Evolutionary conservation across 2,888 invertebrate species (phyloP).

Genomic region (Chrysolina oricalcia): DNA sequence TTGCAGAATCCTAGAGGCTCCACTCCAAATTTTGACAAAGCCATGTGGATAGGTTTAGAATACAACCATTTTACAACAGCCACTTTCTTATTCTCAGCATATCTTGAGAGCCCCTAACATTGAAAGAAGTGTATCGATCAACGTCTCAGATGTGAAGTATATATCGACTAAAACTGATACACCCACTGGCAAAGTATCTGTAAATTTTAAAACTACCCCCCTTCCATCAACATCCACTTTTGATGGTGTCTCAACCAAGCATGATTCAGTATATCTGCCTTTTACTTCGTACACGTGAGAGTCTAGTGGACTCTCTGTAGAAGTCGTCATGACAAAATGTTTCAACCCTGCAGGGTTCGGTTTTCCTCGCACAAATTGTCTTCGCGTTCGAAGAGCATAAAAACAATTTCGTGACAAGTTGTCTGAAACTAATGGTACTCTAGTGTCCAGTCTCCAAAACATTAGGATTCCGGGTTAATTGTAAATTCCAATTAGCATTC

Average conservation of each 20-base stretch:
- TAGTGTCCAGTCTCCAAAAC: slow-evolving; percentile 1
- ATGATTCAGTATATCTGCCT: slow-evolving; percentile 21
- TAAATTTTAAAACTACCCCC: slow-evolving; percentile 33
- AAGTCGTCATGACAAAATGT: slow-evolving; percentile 30
- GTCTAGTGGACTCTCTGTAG: slow-evolving; percentile 25
- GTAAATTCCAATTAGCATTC: not conserved
- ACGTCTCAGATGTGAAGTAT: too few relatives aligned
- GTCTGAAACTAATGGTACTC: not conserved
- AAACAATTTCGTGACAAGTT: not conserved
- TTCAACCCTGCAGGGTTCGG: slow-evolving; percentile 24
- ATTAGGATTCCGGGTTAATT: not conserved
- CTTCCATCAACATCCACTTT: slow-evolving; percentile 40
- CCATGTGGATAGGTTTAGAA: too few relatives aligned
- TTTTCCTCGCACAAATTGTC: too few relatives aligned
- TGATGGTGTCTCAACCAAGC: slow-evolving; percentile 31
- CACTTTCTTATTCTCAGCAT: too few relatives aligned
- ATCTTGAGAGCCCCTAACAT: too few relatives aligned
- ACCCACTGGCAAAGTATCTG: slow-evolving; percentile 28
- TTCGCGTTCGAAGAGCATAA: too few relatives aligned
- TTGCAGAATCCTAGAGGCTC: too few relatives aligned
- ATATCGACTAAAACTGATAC: too few relatives aligned
- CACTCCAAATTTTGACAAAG: too few relatives aligned
- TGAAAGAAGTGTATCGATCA: too few relatives aligned
- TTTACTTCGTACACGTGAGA: slow-evolving; percentile 29
- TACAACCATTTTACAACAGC: too few relatives aligned